These are phyloP conservation scores for Sebastes matsubarae DNA, from an alignment of 2,797 vertebrate species.

Conservation along the genomic window DNA sequence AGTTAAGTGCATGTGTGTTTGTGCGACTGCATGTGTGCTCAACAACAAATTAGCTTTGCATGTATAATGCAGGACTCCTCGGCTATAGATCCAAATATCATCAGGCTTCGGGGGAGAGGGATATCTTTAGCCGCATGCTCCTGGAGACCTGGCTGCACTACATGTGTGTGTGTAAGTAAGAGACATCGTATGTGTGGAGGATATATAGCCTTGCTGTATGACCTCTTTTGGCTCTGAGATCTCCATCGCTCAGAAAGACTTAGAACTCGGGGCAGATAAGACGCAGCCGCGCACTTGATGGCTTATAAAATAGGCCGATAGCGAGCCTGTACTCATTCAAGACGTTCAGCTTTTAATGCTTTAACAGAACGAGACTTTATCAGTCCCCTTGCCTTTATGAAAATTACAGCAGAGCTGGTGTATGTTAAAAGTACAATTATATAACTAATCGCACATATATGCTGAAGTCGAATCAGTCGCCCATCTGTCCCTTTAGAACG, in stretches of 20 bases:
- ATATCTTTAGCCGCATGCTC: conserved; percentile 45
- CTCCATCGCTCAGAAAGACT: conserved; percentile 39
- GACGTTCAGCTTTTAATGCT: conserved; percentile 36
- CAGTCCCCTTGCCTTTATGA: conserved; percentile 22
- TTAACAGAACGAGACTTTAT: conserved; percentile 31
- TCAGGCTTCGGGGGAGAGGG: conserved; percentile 18
- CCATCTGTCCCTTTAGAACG: conserved; percentile 61
- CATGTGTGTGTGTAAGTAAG: neutral
- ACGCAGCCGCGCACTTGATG: conserved; percentile 33
- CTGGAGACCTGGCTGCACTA: conserved; percentile 27
- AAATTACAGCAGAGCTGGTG: conserved; percentile 35
- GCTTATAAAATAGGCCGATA: conserved; percentile 48
- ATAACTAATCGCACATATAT: conserved; percentile 50
- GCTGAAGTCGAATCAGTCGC: conserved; percentile 42
- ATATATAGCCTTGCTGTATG: conserved; percentile 33
- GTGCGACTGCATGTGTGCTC: conserved; percentile 24
- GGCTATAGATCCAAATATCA: conserved; percentile 58
- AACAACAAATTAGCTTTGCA: conserved; percentile 66
- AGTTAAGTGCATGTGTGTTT: conserved; percentile 53
- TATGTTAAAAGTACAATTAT: conserved; percentile 58
- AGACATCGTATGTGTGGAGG: conserved; percentile 31
- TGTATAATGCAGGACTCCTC: conserved; percentile 67
- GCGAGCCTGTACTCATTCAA: conserved; percentile 20
- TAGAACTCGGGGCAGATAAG: conserved; percentile 40
- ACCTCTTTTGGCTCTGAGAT: conserved; percentile 53